Evolutionary conservation across 2,888 invertebrate species (phyloP).

Genomic region (Scaptomyza caliginosa): DNA sequence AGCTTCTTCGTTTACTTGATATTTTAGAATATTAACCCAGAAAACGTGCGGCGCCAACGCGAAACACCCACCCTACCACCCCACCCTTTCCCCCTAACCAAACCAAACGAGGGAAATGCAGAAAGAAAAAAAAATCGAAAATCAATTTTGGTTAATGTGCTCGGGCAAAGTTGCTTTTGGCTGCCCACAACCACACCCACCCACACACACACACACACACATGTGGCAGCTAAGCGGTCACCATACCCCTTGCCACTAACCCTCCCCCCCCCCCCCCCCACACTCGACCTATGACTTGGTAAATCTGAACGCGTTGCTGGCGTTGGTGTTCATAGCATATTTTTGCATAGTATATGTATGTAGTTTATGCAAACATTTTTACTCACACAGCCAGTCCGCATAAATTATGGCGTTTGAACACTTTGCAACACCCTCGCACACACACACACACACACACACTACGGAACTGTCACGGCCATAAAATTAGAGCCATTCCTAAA

Average conservation of each 20-base stretch:
- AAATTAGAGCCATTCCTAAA: conserved; percentile 56
- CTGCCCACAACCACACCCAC: conserved; percentile 16
- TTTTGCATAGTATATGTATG: conserved; percentile 68
- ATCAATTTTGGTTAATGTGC: conserved; percentile 66
- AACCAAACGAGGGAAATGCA: not conserved
- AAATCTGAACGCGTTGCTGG: conserved; percentile 44
- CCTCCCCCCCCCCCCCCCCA: not conserved
- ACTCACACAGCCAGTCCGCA: conserved; percentile 70
- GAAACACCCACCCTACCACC: not conserved
- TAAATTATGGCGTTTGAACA: conserved; percentile 64
- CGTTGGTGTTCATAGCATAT: conserved; percentile 59
- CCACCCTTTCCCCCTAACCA: not conserved
- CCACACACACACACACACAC: conserved; percentile 44
- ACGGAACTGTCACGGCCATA: conserved; percentile 49
- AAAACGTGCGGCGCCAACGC: conserved; percentile 41
- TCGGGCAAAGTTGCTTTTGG: conserved; percentile 29
- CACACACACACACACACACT: conserved; percentile 12
- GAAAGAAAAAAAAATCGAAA: conserved; percentile 57
- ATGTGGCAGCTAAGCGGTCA: conserved; percentile 28
- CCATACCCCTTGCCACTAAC: too few species aligned
- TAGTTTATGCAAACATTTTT: conserved; percentile 78
- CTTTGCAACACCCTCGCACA: conserved; percentile 33
- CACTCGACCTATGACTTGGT: not conserved
- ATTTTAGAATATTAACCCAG: conserved; percentile 60
- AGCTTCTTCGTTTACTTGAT: conserved; percentile 14